Conservation (phyloP, 1,140 invertebrate genomes). For the Chelonus insularis region DNA sequence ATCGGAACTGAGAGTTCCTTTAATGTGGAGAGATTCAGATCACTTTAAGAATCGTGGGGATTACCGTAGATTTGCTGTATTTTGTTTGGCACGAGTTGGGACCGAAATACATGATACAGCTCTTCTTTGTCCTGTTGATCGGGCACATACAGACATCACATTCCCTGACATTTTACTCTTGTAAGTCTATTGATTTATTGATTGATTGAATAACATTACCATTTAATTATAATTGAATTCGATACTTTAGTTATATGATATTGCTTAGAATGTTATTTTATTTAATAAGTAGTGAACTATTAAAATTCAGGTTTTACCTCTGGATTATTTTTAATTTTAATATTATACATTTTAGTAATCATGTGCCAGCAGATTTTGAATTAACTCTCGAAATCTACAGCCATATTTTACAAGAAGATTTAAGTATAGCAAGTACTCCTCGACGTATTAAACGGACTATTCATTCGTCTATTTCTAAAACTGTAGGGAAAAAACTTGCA, state of each 20-base stretch:
- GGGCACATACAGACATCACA: slow-evolving; percentile 71
- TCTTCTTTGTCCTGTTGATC: slow-evolving; percentile 69
- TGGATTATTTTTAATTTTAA: not conserved
- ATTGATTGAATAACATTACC: too few relatives aligned
- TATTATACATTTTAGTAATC: slow-evolving; percentile 60
- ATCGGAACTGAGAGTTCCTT: slow-evolving; percentile 69
- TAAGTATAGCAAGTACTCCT: slow-evolving; percentile 71
- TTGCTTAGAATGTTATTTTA: too few relatives aligned
- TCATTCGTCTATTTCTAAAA: slow-evolving; percentile 70
- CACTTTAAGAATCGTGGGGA: slow-evolving; percentile 77
- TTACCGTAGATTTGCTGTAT: slow-evolving; percentile 72
- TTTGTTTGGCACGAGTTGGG: slow-evolving; percentile 70
- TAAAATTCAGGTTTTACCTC: slow-evolving; percentile 7
- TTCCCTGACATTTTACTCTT: slow-evolving; percentile 73
- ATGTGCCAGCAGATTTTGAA: slow-evolving; percentile 68
- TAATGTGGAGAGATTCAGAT: slow-evolving; percentile 75
- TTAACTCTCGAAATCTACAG: slow-evolving; percentile 71
- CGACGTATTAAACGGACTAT: slow-evolving; percentile 71
- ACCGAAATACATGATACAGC: slow-evolving; percentile 73
- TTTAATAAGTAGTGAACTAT: too few relatives aligned
- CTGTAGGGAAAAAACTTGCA: slow-evolving; percentile 68
- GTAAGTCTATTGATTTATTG: slow-evolving; percentile 59
- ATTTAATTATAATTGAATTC: too few relatives aligned
- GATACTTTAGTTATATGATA: too few relatives aligned
- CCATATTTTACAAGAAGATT: slow-evolving; percentile 70